Conservation (phyloP, 2,797 vertebrate species). For the Phylloscopus collybita region DNA sequence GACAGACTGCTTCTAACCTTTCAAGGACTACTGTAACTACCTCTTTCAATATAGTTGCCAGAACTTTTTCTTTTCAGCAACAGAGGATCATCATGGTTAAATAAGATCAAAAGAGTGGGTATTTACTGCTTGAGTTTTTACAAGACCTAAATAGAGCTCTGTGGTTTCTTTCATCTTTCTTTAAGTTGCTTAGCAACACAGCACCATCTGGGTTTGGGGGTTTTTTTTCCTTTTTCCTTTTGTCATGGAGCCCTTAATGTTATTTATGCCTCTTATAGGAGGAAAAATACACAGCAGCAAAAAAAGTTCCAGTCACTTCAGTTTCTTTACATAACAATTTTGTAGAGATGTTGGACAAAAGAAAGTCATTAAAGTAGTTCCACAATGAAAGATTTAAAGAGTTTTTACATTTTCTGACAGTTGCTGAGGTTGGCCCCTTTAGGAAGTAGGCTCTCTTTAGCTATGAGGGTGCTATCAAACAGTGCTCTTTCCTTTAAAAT, state of each 20-base stretch:
- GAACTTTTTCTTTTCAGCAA: slow-evolving; percentile 10
- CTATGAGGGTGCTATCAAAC: neutral
- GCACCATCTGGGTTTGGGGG: neutral
- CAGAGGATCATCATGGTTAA: slow-evolving; percentile 16
- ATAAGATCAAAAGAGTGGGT: slow-evolving; percentile 49
- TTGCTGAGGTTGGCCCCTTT: neutral
- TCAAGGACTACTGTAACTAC: neutral
- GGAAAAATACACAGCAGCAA: neutral
- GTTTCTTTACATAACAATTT: slow-evolving; percentile 17
- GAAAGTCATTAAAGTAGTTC: neutral
- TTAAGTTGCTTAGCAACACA: slow-evolving; percentile 55
- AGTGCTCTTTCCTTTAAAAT: neutral
- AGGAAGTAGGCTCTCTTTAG: neutral
- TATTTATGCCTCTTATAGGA: neutral
- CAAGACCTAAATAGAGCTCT: slow-evolving; percentile 22
- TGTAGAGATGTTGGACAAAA: slow-evolving; percentile 10
- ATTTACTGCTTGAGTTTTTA: slow-evolving; percentile 36
- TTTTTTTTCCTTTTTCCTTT: neutral
- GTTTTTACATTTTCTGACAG: neutral
- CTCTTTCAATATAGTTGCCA: neutral
- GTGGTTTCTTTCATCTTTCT: slow-evolving; percentile 59
- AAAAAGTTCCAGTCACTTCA: neutral
- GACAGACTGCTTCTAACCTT: neutral
- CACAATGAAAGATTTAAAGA: neutral
- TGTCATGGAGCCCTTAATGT: neutral